Evolutionary conservation across 2,113 vertebrate species (phyloP), one percentile per base, ranked within the genome.

Genomic region (Epinephelus fuscoguttatus): DNA sequence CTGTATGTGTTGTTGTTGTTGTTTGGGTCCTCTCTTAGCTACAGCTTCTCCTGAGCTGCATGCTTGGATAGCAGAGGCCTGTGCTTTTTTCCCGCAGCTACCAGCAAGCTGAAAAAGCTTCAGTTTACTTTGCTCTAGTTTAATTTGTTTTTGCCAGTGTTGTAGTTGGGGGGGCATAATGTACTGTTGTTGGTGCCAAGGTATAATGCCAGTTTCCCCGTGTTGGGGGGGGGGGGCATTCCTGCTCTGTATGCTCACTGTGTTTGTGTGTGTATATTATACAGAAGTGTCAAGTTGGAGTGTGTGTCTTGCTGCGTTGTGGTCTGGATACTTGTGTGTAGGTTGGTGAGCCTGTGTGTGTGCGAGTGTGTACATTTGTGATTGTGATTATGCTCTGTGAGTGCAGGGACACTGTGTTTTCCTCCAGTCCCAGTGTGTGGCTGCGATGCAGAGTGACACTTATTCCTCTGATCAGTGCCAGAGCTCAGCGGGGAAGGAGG

Each of bases 381-480:
- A 73, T 33, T 79, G 66, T 88, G 82, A 80, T 73, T 89, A 33
- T 70, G 69, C 78, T 63, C 40, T 78, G 77, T 40, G 75, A 83
- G 69, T 71, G 63, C 78, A 84, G 66, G 74, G 84, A 83, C 49
- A 67, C 75, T 66, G 75, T 81, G 67, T 85, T 87, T 89, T 83
- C 70, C 75, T 84, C 52, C 84, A 45, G 75, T 84, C 70, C 60
- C 82, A 86, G 86, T 90, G 79, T 86, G 85, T 79, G 84, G 68
- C 66, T 80, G 69, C 27, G 47, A 61, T 79, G 72, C 76, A 88
- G 73, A 82, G 84, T 88, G 80, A 87, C 25, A 18, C 59, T 75
- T 70, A 67, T 77, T 87, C 75, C 59, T 92, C 85, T 90, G 87
- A 88, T 92, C 86, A 80, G 80, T 91, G 91, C 88, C 88, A 88